Evolutionary conservation across 2,113 vertebrate genomes (phyloP), one percentile per base, ranked within the genome.

Genomic region (Monopterus albus): DNA sequence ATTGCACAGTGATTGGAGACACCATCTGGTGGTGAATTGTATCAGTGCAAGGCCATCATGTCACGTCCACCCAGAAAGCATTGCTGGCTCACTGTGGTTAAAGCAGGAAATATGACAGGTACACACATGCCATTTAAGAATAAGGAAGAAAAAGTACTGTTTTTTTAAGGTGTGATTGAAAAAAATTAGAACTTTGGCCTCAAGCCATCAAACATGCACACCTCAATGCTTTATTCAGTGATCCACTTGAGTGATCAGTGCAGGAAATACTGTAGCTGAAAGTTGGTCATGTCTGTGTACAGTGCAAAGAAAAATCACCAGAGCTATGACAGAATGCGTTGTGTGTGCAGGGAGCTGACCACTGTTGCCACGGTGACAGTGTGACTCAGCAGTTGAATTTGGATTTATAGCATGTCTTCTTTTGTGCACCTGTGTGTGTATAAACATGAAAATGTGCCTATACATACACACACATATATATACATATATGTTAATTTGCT

Each of bases 341-440:
- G 84, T 91, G 82, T 93, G 84, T 91, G 82, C 87, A 89, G 87
- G 70, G 84, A 89, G 83, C 86, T 45, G 80, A 85, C 87, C 82
- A 70, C 90, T 86, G 93, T 94, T 94, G 91, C 92, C 91, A 92
- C 85, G 91, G 93, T 91, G 91, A 94, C 93, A 89, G 90, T 79
- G 86, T 90, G 91, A 91, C 87, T 93, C 89, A 90, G 85, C 90
- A 88, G 86, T 90, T 89, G 91, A 89, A 89, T 89, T 88, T 89
- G 78, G 84, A 78, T 84, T 88, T 86, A 52, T 61, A 78, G 86
- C 53, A 28, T 79, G 81, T 72, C 68, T 68, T 85, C 46, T 58
- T 81, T 78, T 74, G 60, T 76, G 75, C 47, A 58, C 43, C 49
- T n/a, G 40, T 40, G 56, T 52, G n/a, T 40, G 35, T 36, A 52